Evolutionary conservation across 2,797 vertebrate genomes (phyloP).

Genomic region (Schizothorax lantsangensis): DNA sequence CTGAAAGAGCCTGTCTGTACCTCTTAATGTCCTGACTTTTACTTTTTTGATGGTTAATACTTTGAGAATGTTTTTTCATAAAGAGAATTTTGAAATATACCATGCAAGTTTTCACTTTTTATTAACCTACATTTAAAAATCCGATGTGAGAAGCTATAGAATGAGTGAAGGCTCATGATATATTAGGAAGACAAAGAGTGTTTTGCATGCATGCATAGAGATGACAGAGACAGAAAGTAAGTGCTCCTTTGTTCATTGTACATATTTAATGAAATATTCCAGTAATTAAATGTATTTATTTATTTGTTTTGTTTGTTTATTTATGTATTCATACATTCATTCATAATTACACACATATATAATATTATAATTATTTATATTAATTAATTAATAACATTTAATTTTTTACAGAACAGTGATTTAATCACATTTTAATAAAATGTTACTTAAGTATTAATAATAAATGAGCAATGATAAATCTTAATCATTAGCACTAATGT

Average conservation of each 20-base stretch:
- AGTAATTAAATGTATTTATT: background rate
- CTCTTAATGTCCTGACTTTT: conserved; percentile 60
- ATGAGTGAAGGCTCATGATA: background rate
- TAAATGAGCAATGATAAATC: background rate
- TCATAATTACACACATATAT: too few species aligned
- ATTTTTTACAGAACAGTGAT: background rate
- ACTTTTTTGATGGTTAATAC: background rate
- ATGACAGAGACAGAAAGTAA: background rate
- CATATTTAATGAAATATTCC: background rate
- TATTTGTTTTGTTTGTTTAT: background rate
- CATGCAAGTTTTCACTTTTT: background rate
- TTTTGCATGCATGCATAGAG: background rate
- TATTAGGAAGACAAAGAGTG: background rate
- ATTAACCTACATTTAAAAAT: background rate
- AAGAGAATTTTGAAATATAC: conserved; percentile 22
- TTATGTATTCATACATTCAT: background rate
- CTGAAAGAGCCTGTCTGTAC: conserved; percentile 75
- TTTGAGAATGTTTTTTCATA: conserved; percentile 34
- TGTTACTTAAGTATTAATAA: background rate
- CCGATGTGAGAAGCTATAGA: conserved; percentile 17
- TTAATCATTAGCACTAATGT: conserved; percentile 37
- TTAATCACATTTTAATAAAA: background rate
- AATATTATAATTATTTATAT: background rate
- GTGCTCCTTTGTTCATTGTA: background rate
- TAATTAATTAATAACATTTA: background rate